Percentiles rank a stretch among this genome's conserved stretches.
Conservation (phyloP, 2,797 vertebrate species). For the Enteromius thamalakanensis region DNA sequence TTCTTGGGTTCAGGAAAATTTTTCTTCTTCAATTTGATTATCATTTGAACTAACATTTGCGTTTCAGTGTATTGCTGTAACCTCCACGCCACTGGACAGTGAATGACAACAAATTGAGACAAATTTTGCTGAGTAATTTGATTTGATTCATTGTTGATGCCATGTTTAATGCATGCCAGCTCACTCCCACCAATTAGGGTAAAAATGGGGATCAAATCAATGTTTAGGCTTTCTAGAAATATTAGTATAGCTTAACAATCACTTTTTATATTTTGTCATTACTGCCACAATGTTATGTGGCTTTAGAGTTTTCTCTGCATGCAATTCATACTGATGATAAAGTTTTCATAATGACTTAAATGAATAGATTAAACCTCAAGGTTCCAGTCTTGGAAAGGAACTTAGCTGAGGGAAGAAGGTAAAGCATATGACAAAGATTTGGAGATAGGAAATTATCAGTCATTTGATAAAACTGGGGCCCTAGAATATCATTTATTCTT, state of each 20-base stretch:
- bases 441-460: not conserved
- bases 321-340: not conserved
- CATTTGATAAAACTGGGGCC: not conserved
- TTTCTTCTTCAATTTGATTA: constrained; percentile 69
- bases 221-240: constrained; percentile 50
- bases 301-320: not conserved
- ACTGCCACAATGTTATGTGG: not conserved
- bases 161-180: constrained; percentile 35
- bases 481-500: not conserved
- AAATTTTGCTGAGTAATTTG: constrained; percentile 55
- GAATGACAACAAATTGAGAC: constrained; percentile 42
- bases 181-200: constrained; percentile 48
- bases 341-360: not conserved
- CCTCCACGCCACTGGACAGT: constrained; percentile 61
- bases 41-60: constrained; percentile 70
- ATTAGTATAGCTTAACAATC: constrained; percentile 19
- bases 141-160: constrained; percentile 50
- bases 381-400: not conserved
- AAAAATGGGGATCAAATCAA: constrained; percentile 54
- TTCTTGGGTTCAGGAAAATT: constrained; percentile 51
- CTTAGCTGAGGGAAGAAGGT: not conserved
- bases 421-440: not conserved
- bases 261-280: not conserved
- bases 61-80: constrained; percentile 73
- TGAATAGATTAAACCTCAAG: not conserved